These are phyloP conservation scores for Leuctra nigra DNA, from an alignment of 2,888 invertebrate species.

Conservation along the genomic window DNA sequence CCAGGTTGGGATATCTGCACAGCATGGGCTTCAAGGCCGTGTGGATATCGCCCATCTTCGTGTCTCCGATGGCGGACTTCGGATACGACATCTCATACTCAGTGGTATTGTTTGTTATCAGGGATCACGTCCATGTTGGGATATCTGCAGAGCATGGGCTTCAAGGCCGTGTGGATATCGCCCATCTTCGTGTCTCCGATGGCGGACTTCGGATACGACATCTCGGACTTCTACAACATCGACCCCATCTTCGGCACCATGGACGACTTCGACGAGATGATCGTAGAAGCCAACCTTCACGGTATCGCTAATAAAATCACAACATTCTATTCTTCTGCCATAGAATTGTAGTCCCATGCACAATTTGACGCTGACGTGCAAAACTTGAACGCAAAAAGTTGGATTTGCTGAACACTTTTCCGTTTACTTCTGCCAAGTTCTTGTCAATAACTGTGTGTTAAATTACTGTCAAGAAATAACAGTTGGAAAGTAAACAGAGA, in stretches of 20 bases:
- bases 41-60: conserved; percentile 64
- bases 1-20: conserved; percentile 54
- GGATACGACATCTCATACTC: conserved; percentile 71
- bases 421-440: no score
- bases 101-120: conserved; percentile 30
- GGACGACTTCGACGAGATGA: conserved; percentile 57
- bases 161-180: conserved; percentile 75
- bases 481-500: no score
- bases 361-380: conserved; percentile 2
- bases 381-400: no score
- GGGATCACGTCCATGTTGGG: conserved; percentile 52
- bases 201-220: conserved; percentile 84
- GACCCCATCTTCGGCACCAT: conserved; percentile 68
- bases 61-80: conserved; percentile 67
- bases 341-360: background rate
- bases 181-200: conserved; percentile 79
- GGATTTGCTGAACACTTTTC: no score
- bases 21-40: conserved; percentile 59
- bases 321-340: background rate
- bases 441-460: no score
- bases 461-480: no score
- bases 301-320: conserved; percentile 35
- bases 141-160: conserved; percentile 60
- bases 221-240: conserved; percentile 66
- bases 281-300: conserved; percentile 49